Evolutionary conservation across 2,113 vertebrate genomes (phyloP).

Genomic region (Cariama cristata): DNA sequence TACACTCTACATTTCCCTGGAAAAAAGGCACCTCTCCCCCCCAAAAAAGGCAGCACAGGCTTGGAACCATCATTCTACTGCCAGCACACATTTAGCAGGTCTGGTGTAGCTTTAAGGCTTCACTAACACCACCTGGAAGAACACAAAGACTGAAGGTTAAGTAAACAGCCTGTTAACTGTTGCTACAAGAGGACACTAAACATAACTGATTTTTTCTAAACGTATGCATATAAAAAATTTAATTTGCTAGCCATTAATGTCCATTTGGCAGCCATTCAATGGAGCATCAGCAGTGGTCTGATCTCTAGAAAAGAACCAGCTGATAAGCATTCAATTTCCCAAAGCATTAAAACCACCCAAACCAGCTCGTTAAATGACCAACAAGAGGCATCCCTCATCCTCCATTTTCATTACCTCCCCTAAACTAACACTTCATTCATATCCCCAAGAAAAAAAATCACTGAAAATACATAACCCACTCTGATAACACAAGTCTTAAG

Average conservation of each 20-base stretch:
- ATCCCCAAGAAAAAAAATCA: not conserved
- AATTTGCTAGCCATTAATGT: not conserved
- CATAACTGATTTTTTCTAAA: not conserved
- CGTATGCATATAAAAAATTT: not conserved
- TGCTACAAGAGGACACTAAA: not conserved
- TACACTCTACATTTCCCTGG: not conserved
- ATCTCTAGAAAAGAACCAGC: not conserved
- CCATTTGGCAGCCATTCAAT: not conserved
- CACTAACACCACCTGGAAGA: not conserved
- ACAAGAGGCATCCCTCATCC: not conserved
- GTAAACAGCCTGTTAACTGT: not conserved
- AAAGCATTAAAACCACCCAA: not conserved
- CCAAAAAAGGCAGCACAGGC: not conserved
- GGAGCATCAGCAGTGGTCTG: not conserved
- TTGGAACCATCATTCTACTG: not conserved
- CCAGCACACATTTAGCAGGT: not conserved
- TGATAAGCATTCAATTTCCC: not conserved
- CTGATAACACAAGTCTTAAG: not conserved
- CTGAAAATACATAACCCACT: not conserved
- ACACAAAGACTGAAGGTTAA: not conserved
- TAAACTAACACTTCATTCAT: not conserved
- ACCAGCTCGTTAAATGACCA: not conserved
- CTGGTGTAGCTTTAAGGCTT: not conserved
- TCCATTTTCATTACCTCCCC: not conserved
- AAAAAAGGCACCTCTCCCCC: too few species aligned